Base-by-base conservation (phyloP, 1,140 invertebrate genomes). In the Drosophila cardini region DNA sequence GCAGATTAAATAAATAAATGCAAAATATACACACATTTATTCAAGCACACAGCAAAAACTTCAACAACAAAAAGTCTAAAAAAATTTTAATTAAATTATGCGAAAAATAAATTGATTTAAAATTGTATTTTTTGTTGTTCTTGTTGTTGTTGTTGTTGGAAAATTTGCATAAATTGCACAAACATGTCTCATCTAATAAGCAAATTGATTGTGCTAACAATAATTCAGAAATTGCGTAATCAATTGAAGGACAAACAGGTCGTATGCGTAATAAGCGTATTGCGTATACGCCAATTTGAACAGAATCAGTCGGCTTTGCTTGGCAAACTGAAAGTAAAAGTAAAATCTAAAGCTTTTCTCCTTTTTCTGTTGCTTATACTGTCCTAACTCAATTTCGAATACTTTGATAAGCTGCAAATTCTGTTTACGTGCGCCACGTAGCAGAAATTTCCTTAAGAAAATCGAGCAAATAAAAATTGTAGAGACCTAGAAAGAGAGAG, bases 381-480 rank as follows among this genome's bases (percentile, higher is more conserved):
- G 57, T 46, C 75, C 53, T 76, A 87, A 86, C 82, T 87, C 76
- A 87, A 86, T 86, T 86, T 76, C 50, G 40, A 18, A 18, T 32
- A 45, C 67, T 65, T 50, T 83, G 76, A 79, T 79, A 86, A 69
- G 79, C 72, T 60, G 13, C 56, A 76, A 73, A 70, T 67, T 43
- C 65, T 18, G 50, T 79, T 72, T 72, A 77, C 64, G 56, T 80
- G 78, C 80, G 53, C 57, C 78, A 80, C 15, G 4, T 72, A 55
- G 61, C 48, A 46, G 38, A 76, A 83, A 68, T 79, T 86, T 64
- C 70, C 75, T 77, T 71, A 16, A 38, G 56, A 86, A 87, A 87
- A 79, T 76, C 79, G 65, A 62, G 70, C 64, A 69, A 53, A 5
- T 4, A n/a, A 5, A 2, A 36, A 10, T 4, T 26, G 21, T 26